Evolutionary conservation across 2,113 vertebrate genomes (phyloP), one percentile per base, ranked within the genome.

Genomic region (Sorex araneus): DNA sequence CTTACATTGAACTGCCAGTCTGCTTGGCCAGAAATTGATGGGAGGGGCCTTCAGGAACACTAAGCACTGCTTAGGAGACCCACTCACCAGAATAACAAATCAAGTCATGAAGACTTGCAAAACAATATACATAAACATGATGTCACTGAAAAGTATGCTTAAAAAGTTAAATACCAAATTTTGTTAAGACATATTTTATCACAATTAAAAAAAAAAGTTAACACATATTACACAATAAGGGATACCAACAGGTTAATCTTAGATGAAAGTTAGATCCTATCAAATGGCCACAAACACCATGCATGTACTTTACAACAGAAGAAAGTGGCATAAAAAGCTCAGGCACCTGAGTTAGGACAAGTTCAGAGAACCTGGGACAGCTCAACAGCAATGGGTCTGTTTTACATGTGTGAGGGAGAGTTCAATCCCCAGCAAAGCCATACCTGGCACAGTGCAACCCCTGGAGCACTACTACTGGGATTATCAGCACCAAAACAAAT

Each of bases 211-310:
- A 70, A 73, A 57, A 60, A 60, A 21, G 19, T 25, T 91, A 50
- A 83, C 30, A 54, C 10, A 36, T 77, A 85, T 77, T 70, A 77
- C 16, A n/a, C n/a, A n/a, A 87, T 76, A 32, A 5, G 93, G 78
- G 57, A 77, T 4, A 67, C 75, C 64, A 92, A 82, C 5, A 91
- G 11, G 27, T 75, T 88, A 76, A 63, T 63, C 47, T 92, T 89
- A 66, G 40, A 80, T 45, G 89, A 94, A 60, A 92, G 64, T 90
- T 92, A 83, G 19, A 90, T 70, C 11, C 19, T 70, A 88, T 18
- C 32, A 78, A 81, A 77, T 54, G 19, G 34, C 82, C 76, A 80
- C 82, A 87, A 82, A 81, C 7, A 70, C 23, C 11, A 28, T 64
- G 21, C 60, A 50, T 60, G 1, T 34, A 94, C 32, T 84, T 64